phyloP scores from a whole-genome alignment of 2,113 vertebrate species.

The Megaceryle maxima region DNA sequence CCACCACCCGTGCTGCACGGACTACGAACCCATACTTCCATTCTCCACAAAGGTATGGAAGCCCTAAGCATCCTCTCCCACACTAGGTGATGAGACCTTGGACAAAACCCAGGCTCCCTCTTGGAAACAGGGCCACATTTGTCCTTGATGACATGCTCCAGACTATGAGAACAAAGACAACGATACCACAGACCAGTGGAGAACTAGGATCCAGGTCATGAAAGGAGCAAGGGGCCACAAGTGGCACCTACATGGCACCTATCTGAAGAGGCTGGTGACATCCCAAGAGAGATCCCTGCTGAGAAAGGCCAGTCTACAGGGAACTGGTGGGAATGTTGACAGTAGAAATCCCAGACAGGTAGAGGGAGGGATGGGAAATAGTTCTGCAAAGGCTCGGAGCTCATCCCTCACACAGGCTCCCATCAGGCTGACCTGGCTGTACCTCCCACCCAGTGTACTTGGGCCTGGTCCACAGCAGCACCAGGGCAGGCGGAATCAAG shows the following conservation, averaged over 20 bases:
- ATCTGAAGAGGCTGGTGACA: conserved; percentile 49
- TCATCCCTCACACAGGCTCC: not conserved
- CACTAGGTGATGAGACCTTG: not conserved
- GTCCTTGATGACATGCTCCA: not conserved
- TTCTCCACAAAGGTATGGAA: not conserved
- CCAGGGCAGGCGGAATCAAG: not conserved
- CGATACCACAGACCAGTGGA: not conserved
- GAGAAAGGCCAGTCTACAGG: conserved; percentile 8
- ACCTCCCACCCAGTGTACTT: not conserved
- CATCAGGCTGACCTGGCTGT: not conserved
- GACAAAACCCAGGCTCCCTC: not conserved
- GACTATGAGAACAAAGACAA: not conserved
- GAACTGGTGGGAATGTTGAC: conserved; percentile 1
- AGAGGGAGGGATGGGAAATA: conserved; percentile 8
- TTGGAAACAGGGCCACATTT: not conserved
- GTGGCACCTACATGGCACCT: not conserved
- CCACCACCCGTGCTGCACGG: not conserved
- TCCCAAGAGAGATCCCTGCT: not conserved
- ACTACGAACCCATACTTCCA: not conserved
- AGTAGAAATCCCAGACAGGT: conserved; percentile 31
- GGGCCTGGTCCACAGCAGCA: not conserved
- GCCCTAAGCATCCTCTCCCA: not conserved
- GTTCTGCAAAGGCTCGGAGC: not conserved
- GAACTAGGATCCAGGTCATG: not conserved
- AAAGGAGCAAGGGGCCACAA: not conserved